A percentile compares a stretch with the other conserved stretches of the same genome.
phyloP scores from a whole-genome alignment of 2,113 vertebrate species.

The Mellivora capensis region DNA sequence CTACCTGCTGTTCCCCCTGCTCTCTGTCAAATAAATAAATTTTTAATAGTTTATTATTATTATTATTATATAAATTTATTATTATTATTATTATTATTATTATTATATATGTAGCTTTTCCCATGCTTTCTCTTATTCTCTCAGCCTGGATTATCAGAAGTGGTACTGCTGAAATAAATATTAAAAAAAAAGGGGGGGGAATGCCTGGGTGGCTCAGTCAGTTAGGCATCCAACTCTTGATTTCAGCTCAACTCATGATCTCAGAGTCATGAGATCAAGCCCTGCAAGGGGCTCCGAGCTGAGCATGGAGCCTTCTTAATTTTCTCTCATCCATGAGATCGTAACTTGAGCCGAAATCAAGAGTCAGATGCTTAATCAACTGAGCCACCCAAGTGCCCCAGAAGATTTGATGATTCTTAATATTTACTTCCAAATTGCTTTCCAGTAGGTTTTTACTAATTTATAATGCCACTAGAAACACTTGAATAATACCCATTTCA shows the following conservation, averaged over 20 bases:
- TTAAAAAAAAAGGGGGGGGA: too few relatives aligned
- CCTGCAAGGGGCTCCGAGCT: neutral
- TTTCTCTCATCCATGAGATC: neutral
- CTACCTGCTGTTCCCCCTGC: too few relatives aligned
- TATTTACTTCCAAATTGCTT: conserved; percentile 34
- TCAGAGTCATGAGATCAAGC: neutral
- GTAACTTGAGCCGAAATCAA: neutral
- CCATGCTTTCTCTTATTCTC: neutral
- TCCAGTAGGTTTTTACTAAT: neutral
- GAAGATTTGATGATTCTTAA: neutral
- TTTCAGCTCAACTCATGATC: neutral
- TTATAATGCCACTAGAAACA: neutral
- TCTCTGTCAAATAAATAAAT: too few relatives aligned
- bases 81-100: neutral
- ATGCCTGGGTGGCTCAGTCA: too few relatives aligned
- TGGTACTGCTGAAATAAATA: neutral
- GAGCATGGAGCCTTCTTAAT: neutral
- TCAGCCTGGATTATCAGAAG: neutral
- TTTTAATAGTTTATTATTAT: neutral
- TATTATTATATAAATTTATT: neutral
- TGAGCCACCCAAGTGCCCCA: neutral
- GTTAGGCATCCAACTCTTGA: too few relatives aligned
- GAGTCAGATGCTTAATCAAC: neutral
- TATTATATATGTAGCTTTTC: neutral
- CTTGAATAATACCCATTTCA: neutral